A percentile compares a stretch with the other conserved stretches of the same genome.
These are phyloP conservation scores for Talpa occidentalis DNA, from an alignment of 2,113 vertebrate genomes.

Conservation along the genomic window DNA sequence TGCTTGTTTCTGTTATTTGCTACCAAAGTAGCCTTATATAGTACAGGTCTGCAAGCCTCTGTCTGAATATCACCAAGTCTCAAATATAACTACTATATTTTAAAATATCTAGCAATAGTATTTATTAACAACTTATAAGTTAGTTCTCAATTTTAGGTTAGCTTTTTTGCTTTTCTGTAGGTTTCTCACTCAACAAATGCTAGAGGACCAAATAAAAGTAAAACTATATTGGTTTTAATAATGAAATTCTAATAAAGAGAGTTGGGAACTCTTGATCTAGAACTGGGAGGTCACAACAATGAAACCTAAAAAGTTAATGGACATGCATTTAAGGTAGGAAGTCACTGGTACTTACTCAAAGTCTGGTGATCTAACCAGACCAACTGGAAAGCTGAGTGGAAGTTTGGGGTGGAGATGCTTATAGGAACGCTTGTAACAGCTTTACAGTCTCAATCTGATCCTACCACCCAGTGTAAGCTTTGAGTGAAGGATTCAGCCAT, in stretches of 20 bases:
- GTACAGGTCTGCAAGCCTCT: background rate
- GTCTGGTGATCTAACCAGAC: background rate
- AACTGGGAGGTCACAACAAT: background rate
- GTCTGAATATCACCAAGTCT: background rate
- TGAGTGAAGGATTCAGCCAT: background rate
- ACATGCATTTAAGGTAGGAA: background rate
- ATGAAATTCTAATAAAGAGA: background rate
- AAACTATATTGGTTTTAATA: background rate
- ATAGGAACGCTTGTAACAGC: background rate
- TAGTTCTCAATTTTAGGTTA: background rate
- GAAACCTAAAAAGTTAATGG: background rate
- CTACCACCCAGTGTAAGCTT: background rate
- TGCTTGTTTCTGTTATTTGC: background rate
- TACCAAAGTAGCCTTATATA: constrained; percentile 7
- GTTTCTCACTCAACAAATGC: constrained; percentile 24
- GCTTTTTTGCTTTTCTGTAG: background rate
- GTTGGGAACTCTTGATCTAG: background rate
- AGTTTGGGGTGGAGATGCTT: background rate
- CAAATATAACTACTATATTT: background rate
- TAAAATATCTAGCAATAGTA: background rate
- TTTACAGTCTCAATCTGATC: background rate
- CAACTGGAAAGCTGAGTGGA: background rate
- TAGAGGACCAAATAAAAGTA: background rate
- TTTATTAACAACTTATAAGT: background rate
- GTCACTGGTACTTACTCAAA: background rate